Evolutionary conservation across 35 echinoderm and acorn worm genomes (phyloP), one percentile per base, ranked within the genome.

Genomic region (Amphiura filiformis): DNA sequence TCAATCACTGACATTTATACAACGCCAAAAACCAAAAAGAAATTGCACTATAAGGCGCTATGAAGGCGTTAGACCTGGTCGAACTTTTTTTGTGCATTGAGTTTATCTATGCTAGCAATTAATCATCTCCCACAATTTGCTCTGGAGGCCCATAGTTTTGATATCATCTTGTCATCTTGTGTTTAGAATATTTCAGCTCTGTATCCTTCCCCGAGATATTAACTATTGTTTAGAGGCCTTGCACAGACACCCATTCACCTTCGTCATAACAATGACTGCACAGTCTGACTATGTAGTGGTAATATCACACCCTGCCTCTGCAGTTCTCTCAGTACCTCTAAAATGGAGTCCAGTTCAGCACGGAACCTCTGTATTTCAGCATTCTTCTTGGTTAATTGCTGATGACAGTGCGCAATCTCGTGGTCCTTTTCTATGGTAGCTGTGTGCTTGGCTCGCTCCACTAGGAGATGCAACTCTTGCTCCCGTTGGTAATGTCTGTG

Each of bases 281-380:
- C 93, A 17, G 61, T 39, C 15, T 88, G 88, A 75, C 80, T 83
- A 36, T 91, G 36, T 28, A 86, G 39, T 0, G 95, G 96, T 41
- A 98, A 38, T 22, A 98, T 87, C 33, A 98, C 96, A 31, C 96
- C 96, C 79, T 98, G 96, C 18, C 87, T 41, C 36, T 98, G 92
- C 1, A 98, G 89, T 39, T 98, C 92, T 33, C 93, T 89, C 18
- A 98, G 39, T 14, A 98, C 87, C 1, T 92, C 96, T 9, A 98
- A 70, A 30, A 98, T 94, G 13, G 89, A 61, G 38, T 98, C 96
- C 35, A 98, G 80, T 56, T 98, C 96, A 0, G 82, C 77, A 33
- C 96, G 86, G 76, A 98, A 98, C 52, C 87, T 88, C 36, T 98
- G 93, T 34, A 98, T 91, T 82, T 98, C 96, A 32, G 86, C n/a